phyloP scores from a whole-genome alignment of 2,888 invertebrate species.

The Lasioglossum leucozonium region DNA sequence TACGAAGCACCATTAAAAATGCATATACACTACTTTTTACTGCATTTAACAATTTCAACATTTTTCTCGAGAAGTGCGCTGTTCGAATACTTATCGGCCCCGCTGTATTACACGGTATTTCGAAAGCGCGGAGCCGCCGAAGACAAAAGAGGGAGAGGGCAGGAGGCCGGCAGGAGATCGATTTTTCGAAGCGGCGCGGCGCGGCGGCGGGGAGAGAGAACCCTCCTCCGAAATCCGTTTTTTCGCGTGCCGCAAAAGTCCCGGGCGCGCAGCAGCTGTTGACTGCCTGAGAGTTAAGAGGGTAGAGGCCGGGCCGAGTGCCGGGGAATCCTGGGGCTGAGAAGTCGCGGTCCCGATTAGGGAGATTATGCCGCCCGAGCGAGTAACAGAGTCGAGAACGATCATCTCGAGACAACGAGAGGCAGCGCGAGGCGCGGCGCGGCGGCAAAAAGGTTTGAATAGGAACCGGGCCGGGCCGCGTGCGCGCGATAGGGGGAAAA shows the following conservation, averaged over 20 bases:
- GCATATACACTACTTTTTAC: background rate
- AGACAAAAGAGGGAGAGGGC: background rate
- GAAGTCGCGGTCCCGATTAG: constrained; percentile 24
- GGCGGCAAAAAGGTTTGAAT: constrained; percentile 15
- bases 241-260: background rate
- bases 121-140: background rate
- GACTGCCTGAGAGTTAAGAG: background rate
- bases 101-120: background rate
- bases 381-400: constrained; percentile 24
- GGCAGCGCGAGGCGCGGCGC: too few relatives aligned
- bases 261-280: background rate
- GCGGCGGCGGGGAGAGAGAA: too few relatives aligned
- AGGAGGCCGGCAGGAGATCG: background rate
- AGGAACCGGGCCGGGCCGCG: background rate
- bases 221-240: background rate
- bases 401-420: constrained; percentile 56
- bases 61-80: too few relatives aligned
- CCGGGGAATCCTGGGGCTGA: background rate
- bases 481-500: constrained; percentile 20
- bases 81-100: background rate
- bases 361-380: constrained; percentile 37
- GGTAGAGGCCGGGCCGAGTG: constrained; percentile 5
- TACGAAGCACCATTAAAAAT: background rate
- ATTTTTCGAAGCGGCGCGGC: background rate
- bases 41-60: too few relatives aligned